phyloP scores from a whole-genome alignment of 1,140 invertebrate genomes.

The Drosophila melanica region DNA sequence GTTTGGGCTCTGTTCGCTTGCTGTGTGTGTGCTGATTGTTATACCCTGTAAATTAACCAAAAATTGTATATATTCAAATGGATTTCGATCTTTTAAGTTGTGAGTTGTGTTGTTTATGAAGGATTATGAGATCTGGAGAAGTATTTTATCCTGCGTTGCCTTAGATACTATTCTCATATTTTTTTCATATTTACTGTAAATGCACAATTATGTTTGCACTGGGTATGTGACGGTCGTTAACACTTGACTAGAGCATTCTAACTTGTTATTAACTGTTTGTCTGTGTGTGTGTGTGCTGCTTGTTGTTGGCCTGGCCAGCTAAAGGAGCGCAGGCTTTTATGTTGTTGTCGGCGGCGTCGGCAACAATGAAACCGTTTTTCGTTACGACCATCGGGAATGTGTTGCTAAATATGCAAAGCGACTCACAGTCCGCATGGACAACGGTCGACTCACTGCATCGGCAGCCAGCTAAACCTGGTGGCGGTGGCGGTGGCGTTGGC shows the following conservation, averaged over 20 bases:
- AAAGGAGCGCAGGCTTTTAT: constrained; percentile 80
- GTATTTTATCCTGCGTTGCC: too few relatives aligned
- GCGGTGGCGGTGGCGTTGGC: constrained; percentile 43
- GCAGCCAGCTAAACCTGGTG: constrained; percentile 24
- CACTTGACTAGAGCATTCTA: constrained; percentile 3
- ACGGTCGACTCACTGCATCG: constrained; percentile 31
- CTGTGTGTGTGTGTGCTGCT: constrained; percentile 28
- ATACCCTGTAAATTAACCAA: constrained; percentile 44
- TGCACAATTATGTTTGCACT: too few relatives aligned
- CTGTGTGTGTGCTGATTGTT: constrained; percentile 71
- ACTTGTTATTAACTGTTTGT: constrained; percentile 44
- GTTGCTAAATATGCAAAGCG: constrained; percentile 82
- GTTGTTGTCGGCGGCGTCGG: constrained; percentile 77
- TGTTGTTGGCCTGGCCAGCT: constrained; percentile 48
- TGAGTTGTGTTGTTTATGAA: too few relatives aligned
- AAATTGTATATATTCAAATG: background rate
- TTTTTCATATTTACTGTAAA: too few relatives aligned
- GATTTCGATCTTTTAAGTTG: background rate
- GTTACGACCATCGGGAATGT: constrained; percentile 77
- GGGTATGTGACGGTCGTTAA: background rate
- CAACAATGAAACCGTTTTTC: constrained; percentile 82
- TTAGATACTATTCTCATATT: too few relatives aligned
- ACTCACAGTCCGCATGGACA: constrained; percentile 41
- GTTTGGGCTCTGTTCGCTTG: constrained; percentile 34
- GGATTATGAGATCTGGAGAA: too few relatives aligned